Conservation (phyloP, 2,888 invertebrate genomes). For the Tanypteryx hageni region DNA sequence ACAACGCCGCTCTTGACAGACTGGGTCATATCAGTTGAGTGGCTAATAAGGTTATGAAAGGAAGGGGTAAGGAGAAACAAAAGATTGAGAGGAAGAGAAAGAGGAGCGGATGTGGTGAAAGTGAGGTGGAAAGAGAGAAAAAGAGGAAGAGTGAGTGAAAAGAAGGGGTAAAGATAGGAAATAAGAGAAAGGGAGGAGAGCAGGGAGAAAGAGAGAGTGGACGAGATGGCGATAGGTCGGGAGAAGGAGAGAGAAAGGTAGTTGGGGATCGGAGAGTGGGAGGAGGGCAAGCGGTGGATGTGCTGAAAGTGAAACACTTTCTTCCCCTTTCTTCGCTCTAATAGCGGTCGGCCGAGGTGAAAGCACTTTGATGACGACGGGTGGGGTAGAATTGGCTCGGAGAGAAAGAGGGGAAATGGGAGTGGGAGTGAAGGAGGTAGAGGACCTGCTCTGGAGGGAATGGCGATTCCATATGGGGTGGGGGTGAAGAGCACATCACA, state of each 20-base stretch:
- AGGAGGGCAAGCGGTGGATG: neutral
- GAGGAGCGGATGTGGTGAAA: too few species aligned
- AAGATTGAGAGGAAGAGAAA: neutral
- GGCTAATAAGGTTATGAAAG: neutral
- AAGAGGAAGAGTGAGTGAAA: neutral
- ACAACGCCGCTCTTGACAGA: neutral
- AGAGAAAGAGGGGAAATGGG: too few species aligned
- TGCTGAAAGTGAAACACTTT: conserved; percentile 49
- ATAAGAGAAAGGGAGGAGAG: neutral
- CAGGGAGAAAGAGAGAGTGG: neutral
- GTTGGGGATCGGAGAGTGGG: neutral
- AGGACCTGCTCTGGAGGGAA: neutral
- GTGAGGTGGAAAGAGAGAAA: neutral
- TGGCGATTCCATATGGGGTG: too few species aligned
- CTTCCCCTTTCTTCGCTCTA: conserved; percentile 52
- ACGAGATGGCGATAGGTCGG: neutral
- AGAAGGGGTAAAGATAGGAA: neutral
- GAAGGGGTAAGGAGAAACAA: neutral
- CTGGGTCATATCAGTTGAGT: neutral
- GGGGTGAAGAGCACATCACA: neutral
- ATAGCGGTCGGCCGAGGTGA: conserved; percentile 48
- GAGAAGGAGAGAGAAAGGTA: neutral
- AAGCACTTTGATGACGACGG: conserved; percentile 40
- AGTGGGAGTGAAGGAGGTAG: neutral
- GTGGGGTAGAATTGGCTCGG: neutral